Conservation (phyloP, 2,113 vertebrate genomes). For the Thunnus thynnus region DNA sequence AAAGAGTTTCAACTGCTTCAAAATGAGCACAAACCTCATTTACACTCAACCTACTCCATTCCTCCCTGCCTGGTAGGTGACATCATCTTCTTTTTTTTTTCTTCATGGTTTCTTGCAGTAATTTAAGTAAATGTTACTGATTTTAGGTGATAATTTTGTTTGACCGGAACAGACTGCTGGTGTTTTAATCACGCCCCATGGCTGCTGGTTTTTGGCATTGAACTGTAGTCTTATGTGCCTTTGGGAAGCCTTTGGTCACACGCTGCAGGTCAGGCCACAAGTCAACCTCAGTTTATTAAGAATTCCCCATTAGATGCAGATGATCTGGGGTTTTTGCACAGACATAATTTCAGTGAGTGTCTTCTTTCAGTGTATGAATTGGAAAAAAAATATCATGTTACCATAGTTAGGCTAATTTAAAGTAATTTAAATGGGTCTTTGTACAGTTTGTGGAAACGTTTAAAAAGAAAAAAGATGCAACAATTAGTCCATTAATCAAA, state of each 20-base stretch:
- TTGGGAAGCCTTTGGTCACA: neutral
- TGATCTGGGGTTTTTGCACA: neutral
- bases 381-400: too few relatives aligned
- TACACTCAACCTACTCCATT: neutral
- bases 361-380: neutral
- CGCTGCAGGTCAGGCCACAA: too few relatives aligned
- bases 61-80: slow-evolving; percentile 34
- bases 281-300: too few relatives aligned
- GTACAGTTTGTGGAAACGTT: neutral
- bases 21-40: neutral
- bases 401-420: too few relatives aligned
- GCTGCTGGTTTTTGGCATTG: neutral
- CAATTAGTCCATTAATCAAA: too few relatives aligned
- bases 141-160: neutral
- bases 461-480: neutral
- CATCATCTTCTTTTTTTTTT: neutral
- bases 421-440: too few relatives aligned
- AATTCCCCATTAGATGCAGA: neutral
- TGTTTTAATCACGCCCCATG: neutral
- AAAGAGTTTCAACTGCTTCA: neutral
- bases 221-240: neutral
- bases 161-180: neutral
- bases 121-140: neutral
- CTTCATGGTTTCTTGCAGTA: neutral
- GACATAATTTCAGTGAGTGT: neutral